phyloP scores from a whole-genome alignment of 2,797 vertebrate species.

The Acropternis orthonyx region DNA sequence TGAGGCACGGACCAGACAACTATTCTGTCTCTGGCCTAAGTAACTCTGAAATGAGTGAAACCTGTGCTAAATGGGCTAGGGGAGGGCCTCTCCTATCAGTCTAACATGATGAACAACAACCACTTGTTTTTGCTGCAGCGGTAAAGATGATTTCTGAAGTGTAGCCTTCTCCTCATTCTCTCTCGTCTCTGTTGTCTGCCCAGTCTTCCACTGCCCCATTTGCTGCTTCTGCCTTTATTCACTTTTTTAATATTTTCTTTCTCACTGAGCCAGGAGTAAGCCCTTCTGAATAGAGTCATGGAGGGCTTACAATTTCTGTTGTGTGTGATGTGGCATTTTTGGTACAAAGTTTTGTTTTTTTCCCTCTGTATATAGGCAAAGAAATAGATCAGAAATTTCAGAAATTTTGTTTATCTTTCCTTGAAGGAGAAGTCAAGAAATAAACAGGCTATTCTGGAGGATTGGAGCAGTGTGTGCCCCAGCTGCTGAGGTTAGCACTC shows the following conservation, averaged over 20 bases:
- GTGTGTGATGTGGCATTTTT: neutral
- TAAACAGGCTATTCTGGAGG: neutral
- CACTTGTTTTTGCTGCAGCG: neutral
- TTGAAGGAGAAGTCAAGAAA: neutral
- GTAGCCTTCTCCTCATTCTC: neutral
- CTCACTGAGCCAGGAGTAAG: neutral
- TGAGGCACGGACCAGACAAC: neutral
- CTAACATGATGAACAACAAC: neutral
- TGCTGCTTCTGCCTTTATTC: neutral
- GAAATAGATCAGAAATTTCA: neutral
- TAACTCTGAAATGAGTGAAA: neutral
- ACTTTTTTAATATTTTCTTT: neutral
- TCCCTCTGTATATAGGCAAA: neutral
- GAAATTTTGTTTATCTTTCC: neutral
- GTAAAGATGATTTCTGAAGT: neutral
- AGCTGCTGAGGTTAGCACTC: neutral
- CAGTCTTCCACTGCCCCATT: neutral
- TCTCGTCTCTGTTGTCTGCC: neutral
- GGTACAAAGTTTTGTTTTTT: neutral
- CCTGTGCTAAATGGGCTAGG: neutral
- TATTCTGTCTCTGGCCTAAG: constrained; percentile 8
- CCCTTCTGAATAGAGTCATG: neutral
- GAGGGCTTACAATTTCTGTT: neutral
- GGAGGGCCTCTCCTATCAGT: neutral
- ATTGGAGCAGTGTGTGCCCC: neutral